Evolutionary conservation across 2,797 vertebrate genomes (phyloP), one percentile per base, ranked within the genome.

Genomic region (Diceros bicornis): DNA sequence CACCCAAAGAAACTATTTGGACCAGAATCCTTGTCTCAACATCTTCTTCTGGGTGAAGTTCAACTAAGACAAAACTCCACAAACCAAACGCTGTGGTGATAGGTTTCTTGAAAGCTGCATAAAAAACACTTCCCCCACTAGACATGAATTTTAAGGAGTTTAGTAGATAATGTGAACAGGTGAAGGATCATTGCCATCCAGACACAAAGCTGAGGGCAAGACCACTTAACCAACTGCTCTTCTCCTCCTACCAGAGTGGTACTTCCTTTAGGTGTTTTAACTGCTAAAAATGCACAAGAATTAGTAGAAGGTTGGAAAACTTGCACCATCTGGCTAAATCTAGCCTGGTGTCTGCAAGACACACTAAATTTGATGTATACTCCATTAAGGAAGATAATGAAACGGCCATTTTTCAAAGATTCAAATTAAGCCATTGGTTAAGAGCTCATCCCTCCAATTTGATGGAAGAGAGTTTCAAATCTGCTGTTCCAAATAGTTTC

Each of bases 371-470:
- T 91, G 64, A 95, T 92, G 61, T 72, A 93, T 55, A 95, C 13
- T 95, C 85, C 95, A 97, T 94, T 95, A 97, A 97, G 81, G 47
- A 96, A 97, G 85, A 87, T 91, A 93, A 96, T 90, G 74, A 97
- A 97, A 97, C 6, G 37, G 34, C 47, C 74, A 88, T 95, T 97
- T 95, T 96, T 96, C 86, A 97, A 96, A 96, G 61, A 95, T 89
- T 96, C 91, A 82, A 89, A 91, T 91, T 82, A 96, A 96, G 69
- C 64, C 74, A 88, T 68, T 96, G 66, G 91, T 91, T 91, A 91
- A 81, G 82, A 94, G 57, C 25, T 77, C 78, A 93, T 91, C 16
- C 18, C 78, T 81, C 69, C 66, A 84, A 64, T 66, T 87, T 93
- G 86, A 94, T 64, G 74, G 41, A 32, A 91, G 50, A 95, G 47